These are phyloP conservation scores for Cheilosia vulpina DNA, from an alignment of 2,888 invertebrate species.

Conservation along the genomic window DNA sequence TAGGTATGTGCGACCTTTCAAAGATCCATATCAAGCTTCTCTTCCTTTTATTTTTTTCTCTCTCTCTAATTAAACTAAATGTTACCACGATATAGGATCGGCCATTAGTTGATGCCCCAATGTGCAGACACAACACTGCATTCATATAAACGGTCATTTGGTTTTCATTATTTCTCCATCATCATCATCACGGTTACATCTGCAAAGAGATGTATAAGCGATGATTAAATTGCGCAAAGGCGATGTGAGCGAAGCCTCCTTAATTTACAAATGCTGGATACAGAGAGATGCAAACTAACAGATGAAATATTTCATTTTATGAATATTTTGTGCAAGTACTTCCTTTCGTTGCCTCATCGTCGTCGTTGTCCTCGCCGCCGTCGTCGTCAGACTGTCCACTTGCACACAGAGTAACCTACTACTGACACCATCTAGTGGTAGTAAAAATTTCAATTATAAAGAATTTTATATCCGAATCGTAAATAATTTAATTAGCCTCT, in stretches of 20 bases:
- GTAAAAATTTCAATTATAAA: slow-evolving; percentile 65
- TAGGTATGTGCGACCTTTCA: slow-evolving; percentile 14
- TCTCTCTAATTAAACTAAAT: slow-evolving; percentile 64
- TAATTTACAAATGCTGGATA: slow-evolving; percentile 11
- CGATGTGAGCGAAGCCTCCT: slow-evolving; percentile 39
- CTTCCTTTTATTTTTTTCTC: slow-evolving; percentile 15
- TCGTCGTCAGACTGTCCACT: slow-evolving; percentile 21
- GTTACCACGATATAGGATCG: slow-evolving; percentile 27
- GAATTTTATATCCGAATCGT: slow-evolving; percentile 68
- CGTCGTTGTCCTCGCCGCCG: not conserved
- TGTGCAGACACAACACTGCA: slow-evolving; percentile 42
- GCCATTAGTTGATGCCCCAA: slow-evolving; percentile 8
- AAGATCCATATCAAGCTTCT: slow-evolving; percentile 56
- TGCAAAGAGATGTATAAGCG: slow-evolving; percentile 30
- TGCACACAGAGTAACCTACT: slow-evolving; percentile 2
- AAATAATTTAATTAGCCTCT: slow-evolving; percentile 72
- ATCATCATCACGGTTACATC: slow-evolving; percentile 40
- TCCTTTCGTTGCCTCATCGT: slow-evolving; percentile 18
- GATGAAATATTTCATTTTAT: slow-evolving; percentile 59
- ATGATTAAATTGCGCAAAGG: slow-evolving; percentile 53
- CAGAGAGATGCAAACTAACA: slow-evolving; percentile 26
- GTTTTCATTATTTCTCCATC: slow-evolving; percentile 51
- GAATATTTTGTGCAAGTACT: slow-evolving; percentile 32
- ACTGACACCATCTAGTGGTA: slow-evolving; percentile 19
- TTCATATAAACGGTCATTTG: slow-evolving; percentile 60